These are phyloP conservation scores for Tautogolabrus adspersus DNA, from an alignment of 2,113 vertebrate species.

Conservation along the genomic window DNA sequence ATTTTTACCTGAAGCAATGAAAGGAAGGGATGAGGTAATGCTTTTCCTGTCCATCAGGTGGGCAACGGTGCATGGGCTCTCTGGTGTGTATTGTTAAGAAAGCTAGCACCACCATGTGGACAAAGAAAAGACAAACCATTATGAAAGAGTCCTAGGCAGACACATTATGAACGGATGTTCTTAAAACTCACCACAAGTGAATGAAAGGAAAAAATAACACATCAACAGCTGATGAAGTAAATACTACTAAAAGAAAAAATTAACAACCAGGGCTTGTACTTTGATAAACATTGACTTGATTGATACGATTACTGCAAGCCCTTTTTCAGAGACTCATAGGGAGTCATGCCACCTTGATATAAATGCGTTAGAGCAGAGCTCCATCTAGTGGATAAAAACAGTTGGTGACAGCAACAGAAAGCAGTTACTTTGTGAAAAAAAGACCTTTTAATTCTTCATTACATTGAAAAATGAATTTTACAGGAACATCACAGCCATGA, in stretches of 20 bases:
- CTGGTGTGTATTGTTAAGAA: constrained; percentile 18
- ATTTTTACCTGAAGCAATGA: constrained; percentile 83
- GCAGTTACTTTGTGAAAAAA: constrained; percentile 25
- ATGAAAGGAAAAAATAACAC: no score
- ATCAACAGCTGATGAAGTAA: no score
- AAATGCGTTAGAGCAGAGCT: constrained; percentile 37
- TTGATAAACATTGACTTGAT: background rate
- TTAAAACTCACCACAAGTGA: background rate
- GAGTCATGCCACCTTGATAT: background rate
- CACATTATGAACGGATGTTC: background rate
- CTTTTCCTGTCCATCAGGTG: constrained; percentile 81
- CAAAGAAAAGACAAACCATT: background rate
- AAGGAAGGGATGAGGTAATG: constrained; percentile 81
- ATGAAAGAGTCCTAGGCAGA: background rate
- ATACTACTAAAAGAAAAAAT: background rate
- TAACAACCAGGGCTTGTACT: background rate
- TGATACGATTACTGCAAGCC: background rate
- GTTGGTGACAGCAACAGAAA: constrained; percentile 3
- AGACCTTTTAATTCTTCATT: constrained; percentile 13
- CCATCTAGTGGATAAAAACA: constrained; percentile 57
- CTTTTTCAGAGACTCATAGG: background rate
- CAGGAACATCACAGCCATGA: background rate
- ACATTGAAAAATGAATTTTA: background rate
- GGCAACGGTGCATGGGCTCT: constrained; percentile 68
- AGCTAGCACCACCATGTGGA: constrained; percentile 75